Evolutionary conservation across 2,797 vertebrate species (phyloP), one percentile per base, ranked within the genome.

Genomic region (Malurus splendens): DNA sequence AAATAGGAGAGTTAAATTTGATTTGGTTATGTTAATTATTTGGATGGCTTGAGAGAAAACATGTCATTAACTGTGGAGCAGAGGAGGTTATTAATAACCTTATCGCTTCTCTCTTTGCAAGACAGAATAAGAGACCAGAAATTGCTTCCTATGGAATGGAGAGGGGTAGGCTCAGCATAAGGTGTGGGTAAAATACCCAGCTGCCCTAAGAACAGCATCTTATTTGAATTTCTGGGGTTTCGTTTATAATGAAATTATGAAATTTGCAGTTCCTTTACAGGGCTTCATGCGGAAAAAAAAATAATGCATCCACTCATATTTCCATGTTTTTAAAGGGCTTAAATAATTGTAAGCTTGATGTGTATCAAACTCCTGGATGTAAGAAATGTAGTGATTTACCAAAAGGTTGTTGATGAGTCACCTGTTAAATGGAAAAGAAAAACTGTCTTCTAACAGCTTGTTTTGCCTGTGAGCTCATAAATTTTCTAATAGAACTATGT

Each of bases 11-110:
- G 78, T 71, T 87, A 71, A 67, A 93, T 89, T 87, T 2, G 2
- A 61, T 89, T 78, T 57, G 32, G 24, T 83, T 81, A 54, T 86
- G n/a, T 60, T 82, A 89, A 68, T 87, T 90, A 67, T 89, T 81
- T 94, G 79, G 39, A 74, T 90, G 56, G 18, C 42, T 92, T 86
- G 55, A 65, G 62, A 89, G 42, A 92, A 91, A 90, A 85, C 18
- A 44, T 55, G 28, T 45, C 23, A 36, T 81, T 80, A 77, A 61
- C 55, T 55, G 36, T 45, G n/a, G 32, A 79, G 51, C 70, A 82
- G 23, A 72, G 56, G 18, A 73, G 11, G 27, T 4, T 62, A 27
- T 83, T 68, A 61, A 51, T 70, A 87, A 85, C 32, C 19, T 88
- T 59, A 62, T 39, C 66, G 16, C 41, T 81, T 47, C 48, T 83